Percentiles rank a stretch among this genome's conserved stretches.
Evolutionary conservation across 2,888 invertebrate species (phyloP).

Genomic region (Phanerotoma sp.): DNA sequence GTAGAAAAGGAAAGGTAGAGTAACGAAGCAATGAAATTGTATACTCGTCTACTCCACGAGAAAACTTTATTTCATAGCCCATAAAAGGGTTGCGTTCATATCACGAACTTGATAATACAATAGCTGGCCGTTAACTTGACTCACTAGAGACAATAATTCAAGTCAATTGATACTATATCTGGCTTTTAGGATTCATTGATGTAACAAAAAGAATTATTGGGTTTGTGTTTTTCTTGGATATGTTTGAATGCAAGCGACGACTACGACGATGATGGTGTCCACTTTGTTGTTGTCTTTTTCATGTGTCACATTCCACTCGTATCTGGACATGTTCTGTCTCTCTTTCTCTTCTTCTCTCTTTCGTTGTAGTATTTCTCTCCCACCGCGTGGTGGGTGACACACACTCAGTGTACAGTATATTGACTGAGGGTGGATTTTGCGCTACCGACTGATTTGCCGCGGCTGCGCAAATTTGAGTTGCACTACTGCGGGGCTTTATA

Average conservation of each 20-base stretch:
- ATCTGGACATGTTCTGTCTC: background rate
- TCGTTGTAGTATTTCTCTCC: conserved; percentile 18
- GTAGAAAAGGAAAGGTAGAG: too few species aligned
- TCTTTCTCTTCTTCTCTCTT: conserved; percentile 14
- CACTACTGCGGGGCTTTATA: conserved; percentile 6
- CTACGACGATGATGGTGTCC: background rate
- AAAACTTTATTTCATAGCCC: too few species aligned
- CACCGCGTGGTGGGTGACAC: conserved; percentile 43
- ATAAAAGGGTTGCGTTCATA: background rate
- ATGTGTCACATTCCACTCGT: conserved; percentile 10
- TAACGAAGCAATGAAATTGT: too few species aligned
- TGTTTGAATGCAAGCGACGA: too few species aligned
- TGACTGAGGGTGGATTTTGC: conserved; percentile 55
- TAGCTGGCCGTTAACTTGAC: too few species aligned
- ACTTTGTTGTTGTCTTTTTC: conserved; percentile 6
- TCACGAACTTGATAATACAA: background rate
- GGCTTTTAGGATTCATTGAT: too few species aligned
- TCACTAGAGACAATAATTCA: too few species aligned
- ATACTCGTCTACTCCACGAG: background rate
- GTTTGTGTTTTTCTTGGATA: too few species aligned
- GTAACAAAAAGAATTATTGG: too few species aligned
- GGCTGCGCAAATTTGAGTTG: conserved; percentile 36
- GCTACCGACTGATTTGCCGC: conserved; percentile 58
- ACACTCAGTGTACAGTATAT: conserved; percentile 54
- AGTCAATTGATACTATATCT: too few species aligned